Evolutionary conservation across 2,888 invertebrate species (phyloP).

Genomic region (Selenia dentaria): DNA sequence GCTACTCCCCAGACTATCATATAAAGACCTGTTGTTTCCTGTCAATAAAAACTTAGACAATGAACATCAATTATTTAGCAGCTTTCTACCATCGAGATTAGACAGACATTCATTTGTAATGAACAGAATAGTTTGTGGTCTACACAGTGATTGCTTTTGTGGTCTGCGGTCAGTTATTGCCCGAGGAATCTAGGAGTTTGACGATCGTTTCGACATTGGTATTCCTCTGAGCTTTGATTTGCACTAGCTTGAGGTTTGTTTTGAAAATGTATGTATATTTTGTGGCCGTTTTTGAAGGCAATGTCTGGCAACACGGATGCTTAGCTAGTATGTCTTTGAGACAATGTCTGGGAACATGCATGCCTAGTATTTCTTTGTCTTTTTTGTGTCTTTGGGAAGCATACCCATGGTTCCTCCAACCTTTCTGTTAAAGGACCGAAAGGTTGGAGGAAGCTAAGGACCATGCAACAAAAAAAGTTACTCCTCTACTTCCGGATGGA

Average conservation of each 20-base stretch:
- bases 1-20: no score
- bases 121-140: conserved; percentile 27
- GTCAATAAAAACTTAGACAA: conserved; percentile 19
- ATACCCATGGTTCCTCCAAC: no score
- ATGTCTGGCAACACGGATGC: no score
- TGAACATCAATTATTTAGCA: conserved; percentile 9
- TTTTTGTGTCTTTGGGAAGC: no score
- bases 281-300: background rate
- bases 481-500: no score
- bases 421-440: no score
- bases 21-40: conserved; percentile 1
- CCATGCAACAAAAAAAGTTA: no score
- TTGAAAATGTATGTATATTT: conserved; percentile 1
- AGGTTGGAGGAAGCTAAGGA: no score
- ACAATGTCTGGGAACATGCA: no score
- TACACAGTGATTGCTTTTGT: conserved; percentile 30
- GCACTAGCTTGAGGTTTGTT: conserved; percentile 15
- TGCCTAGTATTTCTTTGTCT: no score
- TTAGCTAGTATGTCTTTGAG: no score
- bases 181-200: conserved; percentile 16
- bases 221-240: conserved; percentile 7
- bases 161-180: conserved; percentile 29
- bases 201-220: conserved; percentile 18
- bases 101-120: conserved; percentile 4
- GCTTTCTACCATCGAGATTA: conserved; percentile 8